These are phyloP conservation scores for Clepsis dumicolana DNA, from an alignment of 2,888 invertebrate genomes.

Conservation along the genomic window DNA sequence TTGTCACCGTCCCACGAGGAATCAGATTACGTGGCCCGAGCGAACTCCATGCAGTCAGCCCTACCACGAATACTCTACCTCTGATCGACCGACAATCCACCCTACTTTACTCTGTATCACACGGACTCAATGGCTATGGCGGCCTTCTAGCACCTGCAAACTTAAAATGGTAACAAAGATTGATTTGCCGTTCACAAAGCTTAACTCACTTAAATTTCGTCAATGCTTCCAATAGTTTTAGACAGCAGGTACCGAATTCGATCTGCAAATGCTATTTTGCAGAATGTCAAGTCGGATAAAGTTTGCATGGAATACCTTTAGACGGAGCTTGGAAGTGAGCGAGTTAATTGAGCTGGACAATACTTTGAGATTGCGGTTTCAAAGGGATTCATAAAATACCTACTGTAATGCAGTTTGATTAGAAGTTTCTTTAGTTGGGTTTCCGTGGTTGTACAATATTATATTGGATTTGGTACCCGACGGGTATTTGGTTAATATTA, in stretches of 20 bases:
- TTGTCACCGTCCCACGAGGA: slow-evolving; percentile 43
- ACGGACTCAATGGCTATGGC: background rate
- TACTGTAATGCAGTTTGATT: slow-evolving; percentile 21
- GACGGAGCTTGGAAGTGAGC: slow-evolving; percentile 42
- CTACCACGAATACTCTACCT: slow-evolving; percentile 2
- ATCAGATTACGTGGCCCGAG: slow-evolving; percentile 41
- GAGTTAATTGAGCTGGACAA: slow-evolving; percentile 40
- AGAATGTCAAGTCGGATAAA: slow-evolving; percentile 39
- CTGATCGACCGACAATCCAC: background rate
- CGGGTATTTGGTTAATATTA: background rate
- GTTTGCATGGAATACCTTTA: slow-evolving; percentile 44
- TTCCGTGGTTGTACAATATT: background rate
- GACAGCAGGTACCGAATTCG: background rate
- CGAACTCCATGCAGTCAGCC: slow-evolving; percentile 37
- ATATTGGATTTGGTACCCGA: background rate
- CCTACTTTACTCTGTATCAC: slow-evolving; percentile 6
- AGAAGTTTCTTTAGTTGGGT: background rate
- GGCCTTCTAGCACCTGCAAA: background rate
- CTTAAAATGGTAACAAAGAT: slow-evolving; percentile 25
- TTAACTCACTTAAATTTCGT: slow-evolving; percentile 24
- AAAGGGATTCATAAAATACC: slow-evolving; percentile 30
- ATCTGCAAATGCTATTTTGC: slow-evolving; percentile 22
- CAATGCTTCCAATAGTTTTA: slow-evolving; percentile 16
- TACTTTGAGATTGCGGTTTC: slow-evolving; percentile 27
- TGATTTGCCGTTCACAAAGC: slow-evolving; percentile 23